phyloP scores from a whole-genome alignment of 2,113 vertebrate genomes.

The Ochotona curzoniae region DNA sequence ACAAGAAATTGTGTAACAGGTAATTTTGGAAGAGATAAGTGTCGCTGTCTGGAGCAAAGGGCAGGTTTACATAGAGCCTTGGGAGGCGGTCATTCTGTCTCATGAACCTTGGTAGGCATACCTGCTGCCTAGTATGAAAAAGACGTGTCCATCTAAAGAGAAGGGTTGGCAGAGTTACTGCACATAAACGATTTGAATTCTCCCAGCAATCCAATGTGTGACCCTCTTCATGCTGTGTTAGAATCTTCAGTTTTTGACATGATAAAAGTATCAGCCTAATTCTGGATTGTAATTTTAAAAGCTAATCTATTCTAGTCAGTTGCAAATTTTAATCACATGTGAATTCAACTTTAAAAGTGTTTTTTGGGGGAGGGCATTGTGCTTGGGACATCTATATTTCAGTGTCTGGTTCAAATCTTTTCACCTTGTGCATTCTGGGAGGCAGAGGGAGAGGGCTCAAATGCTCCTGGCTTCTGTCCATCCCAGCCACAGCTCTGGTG shows the following conservation, averaged over 20 bases:
- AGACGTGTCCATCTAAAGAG: not conserved
- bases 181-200: not conserved
- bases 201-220: not conserved
- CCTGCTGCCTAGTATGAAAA: not conserved
- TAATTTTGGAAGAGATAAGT: not conserved
- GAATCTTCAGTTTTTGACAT: not conserved
- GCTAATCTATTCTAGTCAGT: not conserved
- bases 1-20: not conserved
- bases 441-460: too few species aligned
- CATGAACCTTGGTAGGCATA: not conserved
- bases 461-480: too few species aligned
- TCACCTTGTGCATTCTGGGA: too few species aligned
- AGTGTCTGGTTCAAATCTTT: too few species aligned
- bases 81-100: not conserved
- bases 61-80: not conserved
- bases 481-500: too few species aligned
- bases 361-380: not conserved
- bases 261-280: not conserved
- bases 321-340: not conserved
- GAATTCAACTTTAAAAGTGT: constrained; percentile 47
- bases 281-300: not conserved
- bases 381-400: too few species aligned
- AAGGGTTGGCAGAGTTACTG: not conserved
- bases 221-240: not conserved
- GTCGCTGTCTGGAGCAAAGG: not conserved